A percentile compares a stretch with the other conserved stretches of the same genome.
Conservation (phyloP, 2,888 invertebrate genomes). For the Lasius platythorax region DNA sequence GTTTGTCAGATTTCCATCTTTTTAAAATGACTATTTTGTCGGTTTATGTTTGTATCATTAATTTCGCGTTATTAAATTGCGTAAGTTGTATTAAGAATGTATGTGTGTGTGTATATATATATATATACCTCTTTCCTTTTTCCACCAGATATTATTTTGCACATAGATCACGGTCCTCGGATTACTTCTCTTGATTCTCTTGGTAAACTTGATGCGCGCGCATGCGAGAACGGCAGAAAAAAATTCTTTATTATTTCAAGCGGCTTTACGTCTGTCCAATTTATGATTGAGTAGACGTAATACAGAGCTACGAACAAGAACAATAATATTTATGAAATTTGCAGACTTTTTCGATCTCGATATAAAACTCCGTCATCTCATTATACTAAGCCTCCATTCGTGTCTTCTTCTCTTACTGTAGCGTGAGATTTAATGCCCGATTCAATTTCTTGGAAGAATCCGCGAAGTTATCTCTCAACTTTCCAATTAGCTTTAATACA, state of each 20-base stretch:
- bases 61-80: slow-evolving; percentile 40
- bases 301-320: background rate
- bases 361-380: background rate
- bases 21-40: background rate
- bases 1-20: background rate
- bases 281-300: slow-evolving; percentile 25
- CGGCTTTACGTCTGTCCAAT: slow-evolving; percentile 38
- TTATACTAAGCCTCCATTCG: background rate
- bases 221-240: background rate
- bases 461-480: slow-evolving; percentile 1
- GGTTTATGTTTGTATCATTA: slow-evolving; percentile 28
- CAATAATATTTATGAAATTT: slow-evolving; percentile 34
- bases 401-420: background rate
- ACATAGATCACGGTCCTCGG: slow-evolving; percentile 16
- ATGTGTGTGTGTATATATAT: background rate
- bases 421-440: background rate
- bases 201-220: background rate
- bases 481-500: background rate
- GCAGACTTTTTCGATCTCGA: slow-evolving; percentile 6
- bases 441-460: background rate
- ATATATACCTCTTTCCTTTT: background rate
- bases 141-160: slow-evolving; percentile 38
- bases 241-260: slow-evolving; percentile 41
- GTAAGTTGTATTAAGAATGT: slow-evolving; percentile 33
- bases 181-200: slow-evolving; percentile 24